phyloP scores from a whole-genome alignment of 2,113 vertebrate species.

The Atherinomorus stipes region DNA sequence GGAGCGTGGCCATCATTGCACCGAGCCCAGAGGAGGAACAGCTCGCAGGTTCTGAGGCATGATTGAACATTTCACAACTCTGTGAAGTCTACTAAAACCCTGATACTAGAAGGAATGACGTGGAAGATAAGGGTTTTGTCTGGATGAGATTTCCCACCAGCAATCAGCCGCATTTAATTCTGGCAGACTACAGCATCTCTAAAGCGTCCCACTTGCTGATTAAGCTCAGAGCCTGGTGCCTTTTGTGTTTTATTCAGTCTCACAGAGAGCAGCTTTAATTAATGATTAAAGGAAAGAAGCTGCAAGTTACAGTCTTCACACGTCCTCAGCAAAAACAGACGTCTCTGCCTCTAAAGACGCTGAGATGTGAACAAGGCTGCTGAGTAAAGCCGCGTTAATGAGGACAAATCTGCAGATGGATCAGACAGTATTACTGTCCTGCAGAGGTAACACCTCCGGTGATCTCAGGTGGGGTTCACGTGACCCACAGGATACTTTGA shows the following conservation, averaged over 20 bases:
- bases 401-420: slow-evolving; percentile 17
- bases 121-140: too few relatives aligned
- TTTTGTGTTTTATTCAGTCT: slow-evolving; percentile 8
- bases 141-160: neutral
- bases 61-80: neutral
- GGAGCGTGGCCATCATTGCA: slow-evolving; percentile 19
- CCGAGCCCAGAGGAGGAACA: slow-evolving; percentile 8
- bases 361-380: neutral
- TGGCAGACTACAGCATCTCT: neutral
- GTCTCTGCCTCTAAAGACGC: neutral
- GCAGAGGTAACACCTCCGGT: too few relatives aligned
- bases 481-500: too few relatives aligned
- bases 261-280: slow-evolving; percentile 24
- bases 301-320: neutral
- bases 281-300: slow-evolving; percentile 16
- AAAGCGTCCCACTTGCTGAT: neutral
- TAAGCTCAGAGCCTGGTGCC: neutral
- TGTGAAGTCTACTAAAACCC: neutral
- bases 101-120: neutral
- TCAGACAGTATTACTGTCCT: too few relatives aligned
- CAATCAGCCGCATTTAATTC: neutral
- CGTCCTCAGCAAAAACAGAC: neutral
- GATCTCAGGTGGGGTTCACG: too few relatives aligned
- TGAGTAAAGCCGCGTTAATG: slow-evolving; percentile 11
- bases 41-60: slow-evolving; percentile 27